Evolutionary conservation across 23 tunicate species (phyloP).

Genomic region (Halocynthia aurantium): DNA sequence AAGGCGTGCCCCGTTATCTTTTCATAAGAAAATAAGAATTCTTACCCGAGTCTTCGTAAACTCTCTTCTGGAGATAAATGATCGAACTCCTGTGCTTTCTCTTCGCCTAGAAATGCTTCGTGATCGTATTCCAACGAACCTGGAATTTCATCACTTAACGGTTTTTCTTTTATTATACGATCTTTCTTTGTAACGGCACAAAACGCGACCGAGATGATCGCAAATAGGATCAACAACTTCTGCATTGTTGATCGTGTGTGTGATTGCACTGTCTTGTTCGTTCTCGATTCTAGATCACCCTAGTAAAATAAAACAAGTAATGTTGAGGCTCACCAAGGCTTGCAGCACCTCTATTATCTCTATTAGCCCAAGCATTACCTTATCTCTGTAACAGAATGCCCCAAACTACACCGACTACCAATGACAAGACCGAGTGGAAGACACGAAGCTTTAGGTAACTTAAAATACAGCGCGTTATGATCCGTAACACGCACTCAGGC

Average conservation of each 20-base stretch:
- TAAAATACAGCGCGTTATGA: neutral
- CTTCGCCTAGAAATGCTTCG: slow-evolving; percentile 88
- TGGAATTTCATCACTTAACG: slow-evolving; percentile 66
- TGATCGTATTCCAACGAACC: slow-evolving; percentile 87
- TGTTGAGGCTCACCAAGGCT: no score
- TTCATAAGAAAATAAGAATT: neutral
- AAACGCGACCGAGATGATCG: neutral
- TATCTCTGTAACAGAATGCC: neutral
- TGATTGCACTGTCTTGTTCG: no score
- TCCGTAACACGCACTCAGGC: neutral
- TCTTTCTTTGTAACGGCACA: slow-evolving; percentile 57
- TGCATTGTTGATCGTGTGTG: no score
- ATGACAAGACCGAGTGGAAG: neutral
- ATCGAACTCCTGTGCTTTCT: slow-evolving; percentile 66
- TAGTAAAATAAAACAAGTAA: no score
- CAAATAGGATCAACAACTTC: neutral
- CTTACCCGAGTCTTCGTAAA: slow-evolving; percentile 51
- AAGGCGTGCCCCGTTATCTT: no score
- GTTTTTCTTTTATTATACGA: slow-evolving; percentile 45
- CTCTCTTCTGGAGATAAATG: slow-evolving; percentile 79
- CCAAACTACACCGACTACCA: neutral
- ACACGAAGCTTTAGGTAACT: neutral
- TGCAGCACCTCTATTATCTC: neutral
- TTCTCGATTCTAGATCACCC: no score
- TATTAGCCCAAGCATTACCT: neutral